phyloP scores from a whole-genome alignment of 2,888 invertebrate genomes.

The Malthinus seriepunctatus region DNA sequence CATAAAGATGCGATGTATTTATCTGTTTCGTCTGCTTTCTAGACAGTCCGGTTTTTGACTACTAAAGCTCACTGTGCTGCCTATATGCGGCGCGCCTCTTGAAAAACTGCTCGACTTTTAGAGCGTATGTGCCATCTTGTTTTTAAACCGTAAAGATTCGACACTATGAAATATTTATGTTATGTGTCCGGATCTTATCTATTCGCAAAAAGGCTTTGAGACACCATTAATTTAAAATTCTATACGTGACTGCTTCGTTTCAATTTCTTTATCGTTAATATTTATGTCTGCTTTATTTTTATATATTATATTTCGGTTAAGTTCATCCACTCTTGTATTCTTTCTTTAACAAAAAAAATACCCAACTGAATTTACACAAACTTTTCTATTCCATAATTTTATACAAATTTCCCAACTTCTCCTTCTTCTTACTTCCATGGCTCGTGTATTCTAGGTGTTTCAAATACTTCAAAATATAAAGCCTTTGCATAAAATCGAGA shows the following conservation, averaged over 20 bases:
- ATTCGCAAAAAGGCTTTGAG: slow-evolving; percentile 27
- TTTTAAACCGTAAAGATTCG: slow-evolving; percentile 30
- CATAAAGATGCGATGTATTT: slow-evolving; percentile 45
- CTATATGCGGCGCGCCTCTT: slow-evolving; percentile 15
- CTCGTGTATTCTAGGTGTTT: too few relatives aligned
- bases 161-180: slow-evolving; percentile 40
- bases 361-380: too few relatives aligned
- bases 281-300: slow-evolving; percentile 22
- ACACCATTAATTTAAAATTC: slow-evolving; percentile 33
- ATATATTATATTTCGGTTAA: slow-evolving; percentile 7
- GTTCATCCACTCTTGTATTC: slow-evolving; percentile 16
- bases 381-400: too few relatives aligned
- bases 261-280: slow-evolving; percentile 35
- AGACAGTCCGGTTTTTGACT: slow-evolving; percentile 45
- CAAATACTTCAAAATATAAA: too few relatives aligned
- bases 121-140: slow-evolving; percentile 32
- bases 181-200: slow-evolving; percentile 35
- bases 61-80: slow-evolving; percentile 11
- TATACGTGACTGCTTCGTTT: slow-evolving; percentile 26
- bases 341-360: background rate
- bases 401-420: too few relatives aligned
- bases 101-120: slow-evolving; percentile 42
- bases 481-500: too few relatives aligned
- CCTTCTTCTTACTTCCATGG: too few relatives aligned
- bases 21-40: slow-evolving; percentile 46